phyloP scores from a whole-genome alignment of 2,113 vertebrate species.

The Hypanus sabinus region DNA sequence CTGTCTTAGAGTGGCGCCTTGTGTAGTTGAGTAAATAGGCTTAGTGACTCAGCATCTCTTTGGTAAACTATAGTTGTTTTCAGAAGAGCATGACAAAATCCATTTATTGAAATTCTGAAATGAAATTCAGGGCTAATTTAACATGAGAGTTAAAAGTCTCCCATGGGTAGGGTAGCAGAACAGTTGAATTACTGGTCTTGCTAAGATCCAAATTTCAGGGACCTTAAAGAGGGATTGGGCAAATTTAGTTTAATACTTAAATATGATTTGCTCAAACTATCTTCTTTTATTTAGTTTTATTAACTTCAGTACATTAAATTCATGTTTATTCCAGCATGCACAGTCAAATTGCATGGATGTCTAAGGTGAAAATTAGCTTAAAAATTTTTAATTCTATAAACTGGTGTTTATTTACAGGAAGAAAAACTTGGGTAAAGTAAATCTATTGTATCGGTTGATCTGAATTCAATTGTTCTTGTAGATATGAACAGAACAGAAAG shows the following conservation, averaged over 20 bases:
- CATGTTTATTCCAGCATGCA: not conserved
- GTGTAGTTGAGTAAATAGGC: not conserved
- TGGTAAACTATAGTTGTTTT: not conserved
- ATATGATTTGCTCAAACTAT: too few relatives aligned
- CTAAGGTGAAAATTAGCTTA: not conserved
- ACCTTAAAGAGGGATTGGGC: too few relatives aligned
- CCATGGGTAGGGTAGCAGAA: not conserved
- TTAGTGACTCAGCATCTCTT: not conserved
- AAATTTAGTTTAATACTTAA: too few relatives aligned
- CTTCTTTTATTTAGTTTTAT: too few relatives aligned
- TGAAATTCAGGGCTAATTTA: not conserved
- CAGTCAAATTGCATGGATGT: not conserved
- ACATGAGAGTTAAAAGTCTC: not conserved
- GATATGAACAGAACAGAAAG: too few relatives aligned
- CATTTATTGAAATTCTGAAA: not conserved
- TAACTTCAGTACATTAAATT: too few relatives aligned
- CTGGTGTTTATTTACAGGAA: not conserved
- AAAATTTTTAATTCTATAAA: not conserved
- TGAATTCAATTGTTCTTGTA: too few relatives aligned
- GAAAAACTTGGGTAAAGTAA: not conserved
- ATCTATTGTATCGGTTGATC: not conserved
- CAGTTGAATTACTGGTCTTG: too few relatives aligned
- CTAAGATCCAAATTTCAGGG: too few relatives aligned
- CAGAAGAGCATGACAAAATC: not conserved
- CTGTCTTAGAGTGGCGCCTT: not conserved